A percentile compares a stretch with the other conserved stretches of the same genome.
These are phyloP conservation scores for Columbina picui DNA, from an alignment of 2,113 vertebrate genomes.

Conservation along the genomic window DNA sequence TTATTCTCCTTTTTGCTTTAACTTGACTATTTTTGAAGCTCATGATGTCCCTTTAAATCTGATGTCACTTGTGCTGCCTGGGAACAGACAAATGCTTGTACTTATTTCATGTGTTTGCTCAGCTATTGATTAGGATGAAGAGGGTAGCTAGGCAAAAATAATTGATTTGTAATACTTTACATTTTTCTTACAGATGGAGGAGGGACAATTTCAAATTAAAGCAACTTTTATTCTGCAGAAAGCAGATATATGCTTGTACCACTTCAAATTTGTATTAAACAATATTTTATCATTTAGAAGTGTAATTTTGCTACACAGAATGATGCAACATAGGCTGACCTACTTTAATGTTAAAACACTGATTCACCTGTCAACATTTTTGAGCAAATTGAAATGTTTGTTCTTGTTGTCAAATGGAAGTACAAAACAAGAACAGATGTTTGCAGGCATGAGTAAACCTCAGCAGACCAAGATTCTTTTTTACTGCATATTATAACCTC, in stretches of 20 bases:
- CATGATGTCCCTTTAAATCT: not conserved
- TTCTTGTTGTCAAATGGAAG: not conserved
- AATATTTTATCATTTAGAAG: conserved; percentile 19
- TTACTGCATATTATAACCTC: not conserved
- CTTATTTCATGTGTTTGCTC: not conserved
- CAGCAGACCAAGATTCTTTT: not conserved
- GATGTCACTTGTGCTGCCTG: not conserved
- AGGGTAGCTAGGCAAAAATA: not conserved
- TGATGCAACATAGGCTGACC: conserved; percentile 7
- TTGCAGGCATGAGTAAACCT: not conserved
- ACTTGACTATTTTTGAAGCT: not conserved
- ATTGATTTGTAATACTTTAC: not conserved
- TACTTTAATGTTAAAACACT: not conserved
- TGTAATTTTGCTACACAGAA: conserved; percentile 24
- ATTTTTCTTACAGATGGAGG: not conserved
- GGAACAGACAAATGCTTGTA: not conserved
- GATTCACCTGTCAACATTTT: conserved; percentile 23
- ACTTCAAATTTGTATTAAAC: not conserved
- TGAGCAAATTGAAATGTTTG: conserved; percentile 38
- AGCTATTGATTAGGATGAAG: not conserved
- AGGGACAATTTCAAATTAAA: conserved; percentile 3
- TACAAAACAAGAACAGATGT: conserved; percentile 10
- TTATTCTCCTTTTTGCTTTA: not conserved
- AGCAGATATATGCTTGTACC: not conserved
- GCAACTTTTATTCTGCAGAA: not conserved